Percentiles rank a stretch among this genome's conserved stretches.
phyloP scores from a whole-genome alignment of 2,113 vertebrate genomes.

The Saguinus imperator region DNA sequence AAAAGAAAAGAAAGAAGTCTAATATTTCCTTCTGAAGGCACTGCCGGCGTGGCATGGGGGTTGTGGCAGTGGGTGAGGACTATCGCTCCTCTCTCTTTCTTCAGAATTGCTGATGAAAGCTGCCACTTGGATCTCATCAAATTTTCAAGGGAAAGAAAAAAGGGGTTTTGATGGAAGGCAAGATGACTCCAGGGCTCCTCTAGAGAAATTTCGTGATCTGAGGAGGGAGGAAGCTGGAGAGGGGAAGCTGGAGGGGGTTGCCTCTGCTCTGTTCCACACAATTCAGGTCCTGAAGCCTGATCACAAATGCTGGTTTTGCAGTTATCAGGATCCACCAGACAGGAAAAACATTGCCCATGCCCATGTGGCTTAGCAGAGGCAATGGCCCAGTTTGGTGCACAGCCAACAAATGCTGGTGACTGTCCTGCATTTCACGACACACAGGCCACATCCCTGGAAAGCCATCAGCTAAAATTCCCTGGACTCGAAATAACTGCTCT shows the following conservation, averaged over 20 bases:
- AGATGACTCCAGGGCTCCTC: not conserved
- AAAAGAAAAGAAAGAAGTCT: not conserved
- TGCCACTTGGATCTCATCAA: not conserved
- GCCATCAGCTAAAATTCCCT: not conserved
- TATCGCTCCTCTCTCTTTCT: not conserved
- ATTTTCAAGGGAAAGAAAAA: not conserved
- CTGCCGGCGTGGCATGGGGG: fast-evolving
- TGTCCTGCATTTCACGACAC: fast-evolving
- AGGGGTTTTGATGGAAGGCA: not conserved
- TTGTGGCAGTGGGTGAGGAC: not conserved
- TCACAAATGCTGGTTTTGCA: not conserved
- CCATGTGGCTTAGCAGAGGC: not conserved
- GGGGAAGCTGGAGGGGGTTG: not conserved
- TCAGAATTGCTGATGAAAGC: not conserved
- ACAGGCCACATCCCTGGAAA: fast-evolving
- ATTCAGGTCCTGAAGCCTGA: not conserved
- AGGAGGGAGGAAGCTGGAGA: not conserved
- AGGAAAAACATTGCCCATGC: not conserved
- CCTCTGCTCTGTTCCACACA: not conserved
- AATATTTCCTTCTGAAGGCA: not conserved
- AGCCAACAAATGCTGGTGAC: fast-evolving
- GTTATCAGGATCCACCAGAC: not conserved
- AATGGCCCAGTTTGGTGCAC: not conserved
- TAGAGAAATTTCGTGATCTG: not conserved
- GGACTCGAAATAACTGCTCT: not conserved